Base-by-base conservation (phyloP, 1,140 invertebrate species). In the Gryllus bimaculatus region DNA sequence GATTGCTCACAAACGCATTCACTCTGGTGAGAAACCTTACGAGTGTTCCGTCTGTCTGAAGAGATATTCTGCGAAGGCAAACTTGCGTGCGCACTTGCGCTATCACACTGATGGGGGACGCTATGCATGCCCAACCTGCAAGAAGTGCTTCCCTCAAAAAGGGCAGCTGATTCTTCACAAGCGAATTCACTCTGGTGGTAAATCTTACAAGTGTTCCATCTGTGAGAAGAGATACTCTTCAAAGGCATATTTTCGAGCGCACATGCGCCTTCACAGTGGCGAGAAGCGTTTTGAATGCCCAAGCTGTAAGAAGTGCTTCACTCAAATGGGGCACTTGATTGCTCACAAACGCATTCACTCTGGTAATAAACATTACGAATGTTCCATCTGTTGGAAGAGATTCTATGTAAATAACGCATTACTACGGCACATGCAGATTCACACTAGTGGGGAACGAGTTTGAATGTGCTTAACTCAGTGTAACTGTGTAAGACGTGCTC, bases 231-330 rank as follows among this genome's bases (percentile, higher is more conserved):
- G n/a, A n/a, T n/a, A n/a, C n/a, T n/a, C n/a, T n/a, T n/a, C n/a
- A n/a, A n/a, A n/a, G n/a, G n/a, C 54, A 82, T 79, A 10, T 49
- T 66, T 79, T 83, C 83, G 12, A 83, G 83, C 39, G n/a, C n/a
- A n/a, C n/a, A n/a, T n/a, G n/a, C n/a, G n/a, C n/a, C n/a, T n/a
- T n/a, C n/a, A n/a, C n/a, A n/a, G n/a, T n/a, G n/a, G n/a, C n/a
- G 84, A 85, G 77, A 86, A 83, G 86, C 87, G 81, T 84, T 88
- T 77, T 82, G 86, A 78, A 66, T 85, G 84, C 77, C 81, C 83
- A 47, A 79, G 82, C 20, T 86, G 86, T 81, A 83, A 82, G 18
- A 84, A 84, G 79, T 82, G 83, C 20, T 86, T 86, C 82, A 83
- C 82, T 10, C 79, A 47, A 7, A 49, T 21, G 18, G 47, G 49